phyloP scores from a whole-genome alignment of 2,797 vertebrate species.

The Apogon talboti region DNA sequence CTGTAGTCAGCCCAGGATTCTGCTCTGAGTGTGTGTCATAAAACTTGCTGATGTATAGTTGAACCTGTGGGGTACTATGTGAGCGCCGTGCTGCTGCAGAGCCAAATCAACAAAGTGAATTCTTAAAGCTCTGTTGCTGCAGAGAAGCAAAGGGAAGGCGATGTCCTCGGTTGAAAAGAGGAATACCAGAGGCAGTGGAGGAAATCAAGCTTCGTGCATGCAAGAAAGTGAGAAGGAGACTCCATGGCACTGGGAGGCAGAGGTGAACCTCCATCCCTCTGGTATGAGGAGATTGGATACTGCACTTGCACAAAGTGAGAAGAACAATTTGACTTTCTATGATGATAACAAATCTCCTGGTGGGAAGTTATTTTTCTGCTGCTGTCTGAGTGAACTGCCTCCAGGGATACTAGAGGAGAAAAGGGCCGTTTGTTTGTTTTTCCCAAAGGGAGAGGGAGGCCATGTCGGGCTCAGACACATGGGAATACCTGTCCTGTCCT shows the following conservation, averaged over 20 bases:
- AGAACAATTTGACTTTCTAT: slow-evolving; percentile 39
- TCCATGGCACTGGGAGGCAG: slow-evolving; percentile 16
- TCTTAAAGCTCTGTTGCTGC: slow-evolving; percentile 40
- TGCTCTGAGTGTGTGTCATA: slow-evolving; percentile 29
- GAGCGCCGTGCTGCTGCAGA: slow-evolving; percentile 30
- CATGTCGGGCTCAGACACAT: slow-evolving; percentile 16
- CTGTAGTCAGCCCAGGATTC: slow-evolving; percentile 29
- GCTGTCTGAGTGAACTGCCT: slow-evolving; percentile 29
- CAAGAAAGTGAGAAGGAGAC: slow-evolving; percentile 14
- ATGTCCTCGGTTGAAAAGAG: slow-evolving; percentile 17
- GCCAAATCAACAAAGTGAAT: slow-evolving; percentile 46
- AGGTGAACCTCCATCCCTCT: slow-evolving; percentile 19
- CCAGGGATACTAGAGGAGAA: slow-evolving; percentile 28
- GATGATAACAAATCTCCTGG: slow-evolving; percentile 41
- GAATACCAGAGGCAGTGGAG: neutral
- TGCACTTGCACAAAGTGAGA: slow-evolving; percentile 28
- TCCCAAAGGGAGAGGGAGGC: slow-evolving; percentile 22
- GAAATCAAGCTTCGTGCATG: slow-evolving; percentile 35
- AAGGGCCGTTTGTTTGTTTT: slow-evolving; percentile 32
- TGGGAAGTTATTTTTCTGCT: slow-evolving; percentile 39
- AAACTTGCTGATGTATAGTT: slow-evolving; percentile 36
- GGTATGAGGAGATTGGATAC: slow-evolving; percentile 24
- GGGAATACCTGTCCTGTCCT: slow-evolving; percentile 45
- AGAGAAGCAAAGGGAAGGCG: slow-evolving; percentile 21
- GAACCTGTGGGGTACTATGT: slow-evolving; percentile 25